Evolutionary conservation across 2,113 vertebrate species (phyloP), one percentile per base, ranked within the genome.

Genomic region (Chinchilla lanigera): DNA sequence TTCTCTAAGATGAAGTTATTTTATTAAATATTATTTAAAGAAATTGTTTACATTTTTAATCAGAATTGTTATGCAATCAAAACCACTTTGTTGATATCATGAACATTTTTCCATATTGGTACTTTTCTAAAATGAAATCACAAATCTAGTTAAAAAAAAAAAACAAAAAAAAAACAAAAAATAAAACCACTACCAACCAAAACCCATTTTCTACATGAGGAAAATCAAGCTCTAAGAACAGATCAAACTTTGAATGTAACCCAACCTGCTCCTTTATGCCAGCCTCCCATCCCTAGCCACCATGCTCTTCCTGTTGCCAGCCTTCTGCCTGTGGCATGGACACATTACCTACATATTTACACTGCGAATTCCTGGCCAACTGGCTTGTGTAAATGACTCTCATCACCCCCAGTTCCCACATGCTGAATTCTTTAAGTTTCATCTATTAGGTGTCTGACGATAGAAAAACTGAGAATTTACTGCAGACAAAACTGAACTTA

Each of bases 381-480:
- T 20, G 80, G 14, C 69, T 86, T 35, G 1, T 30, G 12, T 47
- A 26, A 44, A 44, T 88, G 89, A 87, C 47, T 35, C 14, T 60
- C 30, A 8, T 86, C 58, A 50, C 56, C 81, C 35, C 6, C 26
- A 28, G 0, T 28, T 83, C 86, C 85, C 52, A 56, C 69, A 33
- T 82, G 14, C 16, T 82, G 67, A 84, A 82, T 95, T 81, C 73
- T 91, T 78, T 90, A 28, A 87, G 44, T 17, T 92, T 93, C 73
- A 63, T 86, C 90, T 63, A 69, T 89, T 84, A 35, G 95, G 65
- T 67, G 30, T 81, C 47, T 95, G 22, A 71, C 83, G 35, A 54
- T 73, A 88, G 77, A 77, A 97, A 97, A 87, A 80, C 14, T 93
- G 61, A 65, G 47, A 84, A 47, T 82, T 77, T 92, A 90, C 88